phyloP scores from a whole-genome alignment of 1,140 invertebrate species.

The Zaprionus africanus region DNA sequence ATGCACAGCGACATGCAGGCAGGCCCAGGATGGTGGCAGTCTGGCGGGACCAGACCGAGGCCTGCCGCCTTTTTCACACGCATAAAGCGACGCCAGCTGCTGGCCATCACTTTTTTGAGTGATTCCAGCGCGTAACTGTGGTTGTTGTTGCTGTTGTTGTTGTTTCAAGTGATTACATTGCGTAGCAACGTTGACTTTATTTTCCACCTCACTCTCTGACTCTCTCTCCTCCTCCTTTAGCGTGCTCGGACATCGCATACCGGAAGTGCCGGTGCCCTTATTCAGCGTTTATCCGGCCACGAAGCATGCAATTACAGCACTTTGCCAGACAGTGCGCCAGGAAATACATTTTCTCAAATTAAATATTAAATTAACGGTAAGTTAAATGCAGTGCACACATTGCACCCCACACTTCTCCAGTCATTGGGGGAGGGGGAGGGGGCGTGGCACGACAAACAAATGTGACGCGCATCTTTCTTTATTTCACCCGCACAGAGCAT shows the following conservation, averaged over 20 bases:
- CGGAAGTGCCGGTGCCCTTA: conserved; percentile 84
- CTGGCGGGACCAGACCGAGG: conserved; percentile 1
- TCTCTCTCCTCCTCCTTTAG: conserved; percentile 68
- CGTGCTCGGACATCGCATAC: conserved; percentile 85
- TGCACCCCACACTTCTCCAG: conserved; percentile 18
- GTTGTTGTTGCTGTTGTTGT: conserved; percentile 52
- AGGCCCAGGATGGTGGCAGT: not conserved
- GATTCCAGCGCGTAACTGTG: conserved; percentile 6
- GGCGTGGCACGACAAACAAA: conserved; percentile 41
- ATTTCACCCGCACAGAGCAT: conserved; percentile 84
- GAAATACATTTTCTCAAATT: conserved; percentile 86
- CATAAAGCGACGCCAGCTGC: conserved; percentile 58
- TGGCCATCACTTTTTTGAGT: conserved; percentile 58
- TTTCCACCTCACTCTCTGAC: conserved; percentile 22
- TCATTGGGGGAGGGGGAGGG: not conserved
- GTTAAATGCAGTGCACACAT: conserved; percentile 79
- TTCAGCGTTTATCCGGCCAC: conserved; percentile 86
- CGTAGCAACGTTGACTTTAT: conserved; percentile 75
- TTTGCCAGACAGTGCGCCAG: conserved; percentile 86
- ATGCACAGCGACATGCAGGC: conserved; percentile 73
- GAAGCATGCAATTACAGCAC: conserved; percentile 86
- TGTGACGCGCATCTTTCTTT: conserved; percentile 42
- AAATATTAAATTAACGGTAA: conserved; percentile 86
- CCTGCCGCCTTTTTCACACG: conserved; percentile 32
- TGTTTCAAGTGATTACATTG: conserved; percentile 74